Conservation (phyloP, 2,888 invertebrate species). For the Acanthopleura granulata region DNA sequence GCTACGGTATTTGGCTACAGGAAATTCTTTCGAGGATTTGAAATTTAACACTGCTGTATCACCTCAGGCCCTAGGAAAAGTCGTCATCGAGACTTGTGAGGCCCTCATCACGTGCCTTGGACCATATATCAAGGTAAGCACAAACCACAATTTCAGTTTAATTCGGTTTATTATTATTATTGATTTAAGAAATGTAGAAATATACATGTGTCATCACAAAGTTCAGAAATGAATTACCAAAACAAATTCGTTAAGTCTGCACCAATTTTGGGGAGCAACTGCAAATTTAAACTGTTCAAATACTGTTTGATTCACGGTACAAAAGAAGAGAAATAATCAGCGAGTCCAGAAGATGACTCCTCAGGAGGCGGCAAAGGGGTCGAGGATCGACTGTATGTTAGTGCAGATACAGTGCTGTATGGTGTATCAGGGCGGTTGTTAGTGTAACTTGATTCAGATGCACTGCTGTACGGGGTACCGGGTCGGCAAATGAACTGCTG, state of each 20-base stretch:
- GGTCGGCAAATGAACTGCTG: not conserved
- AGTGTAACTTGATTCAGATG: too few relatives aligned
- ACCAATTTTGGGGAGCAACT: too few relatives aligned
- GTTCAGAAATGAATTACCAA: too few relatives aligned
- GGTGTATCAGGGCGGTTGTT: not conserved
- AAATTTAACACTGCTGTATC: conserved; percentile 25
- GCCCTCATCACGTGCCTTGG: conserved; percentile 22
- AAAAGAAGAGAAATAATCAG: too few relatives aligned
- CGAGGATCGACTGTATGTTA: too few relatives aligned
- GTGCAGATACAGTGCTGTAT: not conserved
- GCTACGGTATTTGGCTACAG: conserved; percentile 25
- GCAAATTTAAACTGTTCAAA: too few relatives aligned
- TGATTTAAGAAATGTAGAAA: too few relatives aligned
- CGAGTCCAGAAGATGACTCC: not conserved
- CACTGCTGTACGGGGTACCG: not conserved
- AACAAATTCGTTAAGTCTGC: too few relatives aligned
- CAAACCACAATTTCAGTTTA: not conserved
- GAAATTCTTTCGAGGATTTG: conserved; percentile 25
- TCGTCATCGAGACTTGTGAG: conserved; percentile 26
- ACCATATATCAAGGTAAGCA: conserved; percentile 18
- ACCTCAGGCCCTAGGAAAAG: conserved; percentile 21
- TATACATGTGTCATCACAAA: too few relatives aligned
- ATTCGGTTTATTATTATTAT: too few relatives aligned
- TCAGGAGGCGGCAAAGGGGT: not conserved
- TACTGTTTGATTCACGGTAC: too few relatives aligned